These are phyloP conservation scores for Aurelia sp. DNA, from an alignment of 30 jellyfish, hydroid and myxozoan species.

Conservation along the genomic window DNA sequence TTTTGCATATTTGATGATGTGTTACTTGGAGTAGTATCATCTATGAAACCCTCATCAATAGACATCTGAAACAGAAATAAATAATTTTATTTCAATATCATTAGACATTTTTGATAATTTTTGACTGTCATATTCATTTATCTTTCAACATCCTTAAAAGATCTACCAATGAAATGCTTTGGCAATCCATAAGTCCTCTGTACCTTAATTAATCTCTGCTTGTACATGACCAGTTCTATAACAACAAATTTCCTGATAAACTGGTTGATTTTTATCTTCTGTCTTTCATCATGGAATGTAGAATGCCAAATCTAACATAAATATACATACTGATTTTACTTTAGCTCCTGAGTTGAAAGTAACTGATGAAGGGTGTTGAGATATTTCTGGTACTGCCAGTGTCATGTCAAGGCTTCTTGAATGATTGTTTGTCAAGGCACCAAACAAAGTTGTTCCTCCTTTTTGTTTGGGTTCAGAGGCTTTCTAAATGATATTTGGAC, in stretches of 20 bases:
- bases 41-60: constrained; percentile 72
- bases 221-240: too few species aligned
- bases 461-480: neutral
- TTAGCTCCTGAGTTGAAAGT: neutral
- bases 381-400: constrained; percentile 38
- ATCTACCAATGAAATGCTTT: too few species aligned
- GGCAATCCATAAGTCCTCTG: too few species aligned
- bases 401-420: constrained; percentile 16
- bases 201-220: too few species aligned
- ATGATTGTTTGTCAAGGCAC: constrained; percentile 41
- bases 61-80: constrained; percentile 16
- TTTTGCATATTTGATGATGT: neutral
- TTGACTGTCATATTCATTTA: too few species aligned
- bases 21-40: constrained; percentile 29
- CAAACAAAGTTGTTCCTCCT: constrained; percentile 12
- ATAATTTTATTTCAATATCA: too few species aligned
- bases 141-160: too few species aligned
- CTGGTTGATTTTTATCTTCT: too few species aligned
- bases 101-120: too few species aligned
- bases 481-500: neutral
- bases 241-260: too few species aligned
- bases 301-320: neutral
- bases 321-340: neutral
- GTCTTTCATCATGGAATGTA: too few species aligned
- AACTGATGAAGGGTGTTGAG: constrained; percentile 7